A percentile compares a stretch with the other conserved stretches of the same genome.
phyloP scores from a whole-genome alignment of 2,888 invertebrate genomes.

The Eristalis arbustorum region DNA sequence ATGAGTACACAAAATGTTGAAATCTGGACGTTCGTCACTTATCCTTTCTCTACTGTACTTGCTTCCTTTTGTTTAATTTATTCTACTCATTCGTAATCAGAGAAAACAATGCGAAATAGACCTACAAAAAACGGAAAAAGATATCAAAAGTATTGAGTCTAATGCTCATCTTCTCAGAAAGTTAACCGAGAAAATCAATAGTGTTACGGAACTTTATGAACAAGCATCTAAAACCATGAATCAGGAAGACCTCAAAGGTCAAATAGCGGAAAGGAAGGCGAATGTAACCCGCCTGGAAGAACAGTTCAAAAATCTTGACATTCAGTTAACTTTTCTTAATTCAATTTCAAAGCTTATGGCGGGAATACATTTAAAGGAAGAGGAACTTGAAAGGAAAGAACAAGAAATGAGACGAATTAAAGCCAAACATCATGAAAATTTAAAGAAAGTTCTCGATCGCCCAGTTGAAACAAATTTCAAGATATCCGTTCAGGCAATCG shows the following conservation, averaged over 20 bases:
- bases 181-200: conserved; percentile 81
- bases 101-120: conserved; percentile 82
- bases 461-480: conserved; percentile 85
- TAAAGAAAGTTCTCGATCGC: conserved; percentile 84
- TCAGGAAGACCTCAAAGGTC: conserved; percentile 77
- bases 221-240: conserved; percentile 72
- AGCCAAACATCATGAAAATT: conserved; percentile 85
- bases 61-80: not conserved
- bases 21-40: too few species aligned
- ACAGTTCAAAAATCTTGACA: conserved; percentile 83
- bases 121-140: conserved; percentile 81
- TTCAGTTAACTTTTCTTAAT: conserved; percentile 76
- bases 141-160: conserved; percentile 83
- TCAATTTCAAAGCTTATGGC: conserved; percentile 77
- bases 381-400: conserved; percentile 79
- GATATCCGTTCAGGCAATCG: conserved; percentile 82
- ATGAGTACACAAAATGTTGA: too few species aligned
- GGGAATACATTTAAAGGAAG: conserved; percentile 77
- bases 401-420: conserved; percentile 84
- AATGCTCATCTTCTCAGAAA: conserved; percentile 81
- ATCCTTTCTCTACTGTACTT: too few species aligned
- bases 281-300: conserved; percentile 83
- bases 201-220: conserved; percentile 74
- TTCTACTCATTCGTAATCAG: not conserved
- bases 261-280: conserved; percentile 83